These are phyloP conservation scores for Craterocephalus amniculus DNA, from an alignment of 2,797 vertebrate species.

Conservation along the genomic window DNA sequence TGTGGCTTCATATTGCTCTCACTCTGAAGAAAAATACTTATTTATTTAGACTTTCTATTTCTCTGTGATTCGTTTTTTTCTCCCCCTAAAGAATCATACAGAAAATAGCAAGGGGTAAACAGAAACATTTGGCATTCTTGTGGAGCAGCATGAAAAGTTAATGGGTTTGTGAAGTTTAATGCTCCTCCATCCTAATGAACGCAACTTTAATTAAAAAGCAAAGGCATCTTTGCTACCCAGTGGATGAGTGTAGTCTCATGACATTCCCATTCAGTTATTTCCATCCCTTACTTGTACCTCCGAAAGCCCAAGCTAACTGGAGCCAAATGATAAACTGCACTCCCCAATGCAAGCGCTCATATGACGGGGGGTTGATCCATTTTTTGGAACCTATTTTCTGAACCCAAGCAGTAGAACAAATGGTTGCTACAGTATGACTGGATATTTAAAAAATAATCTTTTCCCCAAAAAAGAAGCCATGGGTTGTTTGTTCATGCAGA, in stretches of 20 bases:
- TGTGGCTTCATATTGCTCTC: background rate
- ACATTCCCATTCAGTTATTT: background rate
- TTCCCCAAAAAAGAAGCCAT: too few species aligned
- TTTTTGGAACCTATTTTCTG: too few species aligned
- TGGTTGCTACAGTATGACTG: too few species aligned
- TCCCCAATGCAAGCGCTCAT: too few species aligned
- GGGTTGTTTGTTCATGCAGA: too few species aligned
- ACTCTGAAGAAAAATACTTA: too few species aligned
- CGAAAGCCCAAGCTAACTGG: background rate
- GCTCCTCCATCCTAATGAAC: background rate
- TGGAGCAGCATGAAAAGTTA: background rate
- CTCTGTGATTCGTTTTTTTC: background rate
- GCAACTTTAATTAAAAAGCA: background rate
- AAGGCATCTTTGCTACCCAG: background rate
- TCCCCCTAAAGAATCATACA: background rate
- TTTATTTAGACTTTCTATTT: background rate
- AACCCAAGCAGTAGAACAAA: too few species aligned
- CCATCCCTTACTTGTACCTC: background rate
- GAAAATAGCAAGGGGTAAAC: background rate
- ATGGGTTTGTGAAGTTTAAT: background rate
- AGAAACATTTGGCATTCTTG: slow-evolving; percentile 3
- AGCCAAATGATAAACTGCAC: too few species aligned
- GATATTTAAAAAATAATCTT: too few species aligned
- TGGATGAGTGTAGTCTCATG: background rate
- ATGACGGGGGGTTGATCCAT: too few species aligned